Conservation (phyloP, 2,888 invertebrate species). For the Lasioglossum zephyrum region DNA sequence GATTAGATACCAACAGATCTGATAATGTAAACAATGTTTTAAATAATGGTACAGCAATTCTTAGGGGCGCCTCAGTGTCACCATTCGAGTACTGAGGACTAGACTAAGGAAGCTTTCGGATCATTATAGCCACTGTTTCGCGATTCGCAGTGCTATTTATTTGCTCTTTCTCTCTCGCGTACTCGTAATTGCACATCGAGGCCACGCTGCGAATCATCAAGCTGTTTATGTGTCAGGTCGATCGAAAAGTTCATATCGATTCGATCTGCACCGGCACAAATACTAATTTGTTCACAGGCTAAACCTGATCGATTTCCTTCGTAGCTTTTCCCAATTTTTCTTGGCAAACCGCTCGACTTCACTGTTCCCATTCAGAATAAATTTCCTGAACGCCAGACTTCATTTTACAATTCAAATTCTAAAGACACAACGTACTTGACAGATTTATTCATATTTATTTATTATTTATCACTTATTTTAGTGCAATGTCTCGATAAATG, state of each 20-base stretch:
- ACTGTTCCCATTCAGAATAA: background rate
- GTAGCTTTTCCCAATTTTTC: background rate
- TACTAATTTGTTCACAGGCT: background rate
- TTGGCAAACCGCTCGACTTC: too few species aligned
- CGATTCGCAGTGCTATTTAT: background rate
- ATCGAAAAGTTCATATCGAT: background rate
- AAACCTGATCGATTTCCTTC: background rate
- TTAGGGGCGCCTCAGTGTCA: background rate
- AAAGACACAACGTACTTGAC: background rate
- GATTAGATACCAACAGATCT: too few species aligned
- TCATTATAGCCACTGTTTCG: background rate
- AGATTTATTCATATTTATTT: background rate
- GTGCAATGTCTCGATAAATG: background rate
- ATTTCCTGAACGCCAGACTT: background rate
- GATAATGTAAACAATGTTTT: too few species aligned
- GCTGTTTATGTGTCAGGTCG: conserved; percentile 12
- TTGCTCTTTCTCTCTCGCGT: background rate
- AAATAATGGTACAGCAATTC: too few species aligned
- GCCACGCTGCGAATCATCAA: conserved; percentile 27
- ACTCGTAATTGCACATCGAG: background rate
- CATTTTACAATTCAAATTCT: background rate
- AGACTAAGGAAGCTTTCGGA: background rate
- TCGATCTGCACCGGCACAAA: background rate
- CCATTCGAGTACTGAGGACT: background rate
- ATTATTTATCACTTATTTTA: background rate